These are phyloP conservation scores for Luperina testacea DNA, from an alignment of 2,888 invertebrate species.

Conservation along the genomic window DNA sequence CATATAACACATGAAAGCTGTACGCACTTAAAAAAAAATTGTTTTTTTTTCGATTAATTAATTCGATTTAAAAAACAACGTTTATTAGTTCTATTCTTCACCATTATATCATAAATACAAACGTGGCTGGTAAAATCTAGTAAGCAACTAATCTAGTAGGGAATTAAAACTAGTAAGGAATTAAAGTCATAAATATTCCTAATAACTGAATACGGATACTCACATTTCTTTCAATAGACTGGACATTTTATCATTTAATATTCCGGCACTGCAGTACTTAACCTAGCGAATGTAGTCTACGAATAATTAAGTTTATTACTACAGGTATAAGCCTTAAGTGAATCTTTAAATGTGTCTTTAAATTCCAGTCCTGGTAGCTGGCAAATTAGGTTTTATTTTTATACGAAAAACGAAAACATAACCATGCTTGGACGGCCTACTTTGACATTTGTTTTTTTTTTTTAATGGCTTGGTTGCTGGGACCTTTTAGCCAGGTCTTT, in stretches of 20 bases:
- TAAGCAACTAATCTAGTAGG: not conserved
- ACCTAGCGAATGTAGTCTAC: conserved; percentile 27
- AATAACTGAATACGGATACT: conserved; percentile 41
- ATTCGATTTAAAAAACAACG: too few species aligned
- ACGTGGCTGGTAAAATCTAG: conserved; percentile 3
- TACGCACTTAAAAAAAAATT: too few species aligned
- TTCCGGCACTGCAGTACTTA: conserved; percentile 24
- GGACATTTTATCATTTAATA: conserved; percentile 64
- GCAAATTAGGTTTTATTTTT: not conserved
- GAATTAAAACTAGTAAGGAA: too few species aligned
- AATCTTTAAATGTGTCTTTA: not conserved
- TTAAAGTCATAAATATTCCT: not conserved
- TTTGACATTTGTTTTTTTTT: too few species aligned
- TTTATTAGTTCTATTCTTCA: not conserved
- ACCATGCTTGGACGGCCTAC: too few species aligned
- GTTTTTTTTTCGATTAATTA: too few species aligned
- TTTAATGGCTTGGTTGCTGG: too few species aligned
- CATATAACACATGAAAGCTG: not conserved
- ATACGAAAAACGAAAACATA: conserved; percentile 7
- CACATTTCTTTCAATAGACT: conserved; percentile 76
- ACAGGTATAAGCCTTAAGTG: not conserved
- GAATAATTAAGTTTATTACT: not conserved
- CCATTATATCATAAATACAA: not conserved
- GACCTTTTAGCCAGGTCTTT: too few species aligned
- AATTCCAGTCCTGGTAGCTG: not conserved